Percentiles rank a stretch among this genome's conserved stretches.
These are phyloP conservation scores for Scleropages formosus DNA, from an alignment of 2,797 vertebrate species.

Conservation along the genomic window DNA sequence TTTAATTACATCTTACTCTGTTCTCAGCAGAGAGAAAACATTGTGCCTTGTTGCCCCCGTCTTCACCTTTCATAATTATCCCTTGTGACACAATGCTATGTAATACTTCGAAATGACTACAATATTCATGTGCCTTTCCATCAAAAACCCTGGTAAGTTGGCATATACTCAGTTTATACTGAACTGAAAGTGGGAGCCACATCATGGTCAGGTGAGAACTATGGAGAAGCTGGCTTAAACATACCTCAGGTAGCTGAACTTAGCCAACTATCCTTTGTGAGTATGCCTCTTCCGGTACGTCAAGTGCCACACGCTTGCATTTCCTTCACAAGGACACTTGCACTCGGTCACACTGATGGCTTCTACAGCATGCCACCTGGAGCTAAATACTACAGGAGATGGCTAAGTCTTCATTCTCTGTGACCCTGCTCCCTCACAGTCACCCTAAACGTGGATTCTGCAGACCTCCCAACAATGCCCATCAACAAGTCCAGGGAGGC, in stretches of 20 bases:
- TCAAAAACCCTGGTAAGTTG: background rate
- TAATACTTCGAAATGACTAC: slow-evolving; percentile 18
- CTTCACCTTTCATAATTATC: slow-evolving; percentile 6
- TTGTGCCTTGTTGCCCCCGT: background rate
- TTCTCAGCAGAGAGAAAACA: background rate
- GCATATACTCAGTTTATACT: background rate
- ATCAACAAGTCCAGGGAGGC: background rate
- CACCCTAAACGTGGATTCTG: no score
- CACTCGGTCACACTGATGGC: no score
- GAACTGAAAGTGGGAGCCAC: background rate
- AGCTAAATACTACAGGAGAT: no score
- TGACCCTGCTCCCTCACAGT: no score
- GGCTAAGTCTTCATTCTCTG: no score
- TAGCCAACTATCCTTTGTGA: background rate
- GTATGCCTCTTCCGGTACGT: no score
- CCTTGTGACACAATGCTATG: slow-evolving; percentile 11
- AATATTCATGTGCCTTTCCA: background rate
- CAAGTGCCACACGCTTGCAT: no score
- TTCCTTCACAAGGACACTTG: no score
- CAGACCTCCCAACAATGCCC: background rate
- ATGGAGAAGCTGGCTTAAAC: background rate
- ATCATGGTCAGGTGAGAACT: background rate
- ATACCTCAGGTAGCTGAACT: background rate
- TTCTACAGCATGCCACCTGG: no score
- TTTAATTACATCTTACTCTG: slow-evolving; percentile 5